These are phyloP conservation scores for Protobothrops mucrosquamatus DNA, from an alignment of 2,113 vertebrate genomes.

Conservation along the genomic window DNA sequence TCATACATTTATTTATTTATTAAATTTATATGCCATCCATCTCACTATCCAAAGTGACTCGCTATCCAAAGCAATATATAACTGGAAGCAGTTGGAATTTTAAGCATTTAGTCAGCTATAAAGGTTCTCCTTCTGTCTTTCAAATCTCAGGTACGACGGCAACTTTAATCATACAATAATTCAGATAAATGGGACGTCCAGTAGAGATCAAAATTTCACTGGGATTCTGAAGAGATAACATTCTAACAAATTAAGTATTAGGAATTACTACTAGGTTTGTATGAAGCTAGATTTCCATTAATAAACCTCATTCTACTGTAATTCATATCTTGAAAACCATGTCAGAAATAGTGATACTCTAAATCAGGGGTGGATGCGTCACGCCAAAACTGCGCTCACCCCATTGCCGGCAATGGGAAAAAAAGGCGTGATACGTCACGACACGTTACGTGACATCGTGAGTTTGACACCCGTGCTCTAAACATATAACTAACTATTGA, in stretches of 20 bases:
- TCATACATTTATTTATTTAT: neutral
- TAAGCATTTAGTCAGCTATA: neutral
- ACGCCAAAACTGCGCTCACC: no score
- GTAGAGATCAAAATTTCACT: conserved; percentile 6
- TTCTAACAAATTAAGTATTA: neutral
- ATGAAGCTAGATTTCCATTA: conserved; percentile 10
- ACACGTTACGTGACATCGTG: no score
- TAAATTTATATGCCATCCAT: no score
- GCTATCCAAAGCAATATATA: no score
- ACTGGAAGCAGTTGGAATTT: neutral
- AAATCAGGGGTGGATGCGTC: no score
- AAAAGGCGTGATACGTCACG: no score
- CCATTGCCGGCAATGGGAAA: no score
- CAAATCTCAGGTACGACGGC: neutral
- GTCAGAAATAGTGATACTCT: conserved; percentile 29
- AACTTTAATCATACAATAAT: neutral
- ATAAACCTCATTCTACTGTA: conserved; percentile 36
- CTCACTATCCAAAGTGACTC: no score
- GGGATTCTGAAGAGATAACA: neutral
- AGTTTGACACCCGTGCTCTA: no score
- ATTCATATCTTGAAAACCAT: conserved; percentile 42
- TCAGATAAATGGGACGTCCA: neutral
- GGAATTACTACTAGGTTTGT: neutral
- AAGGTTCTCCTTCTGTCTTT: conserved; percentile 9
- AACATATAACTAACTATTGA: neutral